Base-by-base conservation (phyloP, 1,140 invertebrate genomes). In the Drosophila azteca region DNA sequence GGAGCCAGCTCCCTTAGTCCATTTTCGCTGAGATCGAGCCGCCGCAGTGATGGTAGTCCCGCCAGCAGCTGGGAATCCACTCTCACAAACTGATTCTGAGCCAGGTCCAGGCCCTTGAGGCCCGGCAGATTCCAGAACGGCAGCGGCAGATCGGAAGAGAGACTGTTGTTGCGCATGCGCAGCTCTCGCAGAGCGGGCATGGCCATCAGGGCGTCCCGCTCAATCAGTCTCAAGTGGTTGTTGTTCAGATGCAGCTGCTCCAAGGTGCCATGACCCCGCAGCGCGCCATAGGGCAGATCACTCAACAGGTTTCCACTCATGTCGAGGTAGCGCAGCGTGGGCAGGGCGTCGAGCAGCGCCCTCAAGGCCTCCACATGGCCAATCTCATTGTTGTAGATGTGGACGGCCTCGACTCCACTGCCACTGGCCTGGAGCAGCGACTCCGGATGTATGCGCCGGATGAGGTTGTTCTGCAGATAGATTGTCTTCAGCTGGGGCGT, bases 121-220 rank as follows among this genome's bases (percentile, higher is more conserved):
- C 95, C 94, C 1, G 96, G 96, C 11, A 97, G 92, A 92, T 97
- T 95, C 96, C 96, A 97, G 79, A 96, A 95, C 1, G 96, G 95
- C 65, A 94, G 92, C 59, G 94, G 94, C 62, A 93, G 92, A 9
- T 93, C 92, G 76, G 95, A 94, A 1, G 94, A 94, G 15, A 97
- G 90, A 5, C 95, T 96, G 90, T 97, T 97, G 79, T 97, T 96
- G 50, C 94, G 94, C 54, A 97, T 92, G 73, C 96, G 93, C 17
- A 98, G 92, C 90, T 97, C 96, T 52, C 96, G 92, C 13, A 98
- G 90, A 0, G 95, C 95, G 1, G 96, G 96, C 95, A 97, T 96
- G 13, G 95, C 95, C 64, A 94, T 93, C 85, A 97, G 95, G 2
- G 96, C 95, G 77, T 96, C 95, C 35, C 94, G 92, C 79, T 96